Evolutionary conservation across 2,797 vertebrate species (phyloP).

Genomic region (Tiaroga cobitis): DNA sequence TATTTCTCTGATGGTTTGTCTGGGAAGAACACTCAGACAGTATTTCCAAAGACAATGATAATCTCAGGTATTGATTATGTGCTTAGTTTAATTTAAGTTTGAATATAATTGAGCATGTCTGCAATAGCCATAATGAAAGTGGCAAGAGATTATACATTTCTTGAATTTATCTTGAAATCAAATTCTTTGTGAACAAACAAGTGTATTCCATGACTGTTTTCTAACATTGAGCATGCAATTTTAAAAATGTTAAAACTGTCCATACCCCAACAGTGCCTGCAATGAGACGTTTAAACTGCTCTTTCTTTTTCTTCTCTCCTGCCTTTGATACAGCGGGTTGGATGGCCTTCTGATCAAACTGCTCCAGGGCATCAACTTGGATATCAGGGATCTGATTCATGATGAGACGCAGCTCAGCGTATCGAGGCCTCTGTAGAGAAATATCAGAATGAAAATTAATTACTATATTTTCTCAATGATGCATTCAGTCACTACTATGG

Average conservation of each 20-base stretch:
- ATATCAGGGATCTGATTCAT: conserved; percentile 95
- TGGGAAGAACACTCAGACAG: neutral
- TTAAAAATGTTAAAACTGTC: neutral
- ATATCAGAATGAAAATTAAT: neutral
- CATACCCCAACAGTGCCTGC: conserved; percentile 93
- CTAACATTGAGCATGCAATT: neutral
- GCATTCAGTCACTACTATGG: neutral
- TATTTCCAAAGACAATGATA: neutral
- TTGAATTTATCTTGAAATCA: neutral
- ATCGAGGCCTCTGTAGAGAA: conserved; percentile 85
- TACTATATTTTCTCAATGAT: neutral
- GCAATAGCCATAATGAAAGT: neutral
- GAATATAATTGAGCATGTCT: neutral
- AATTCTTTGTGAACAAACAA: neutral
- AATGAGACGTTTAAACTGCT: conserved; percentile 94
- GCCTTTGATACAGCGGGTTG: conserved; percentile 83
- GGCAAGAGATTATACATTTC: neutral
- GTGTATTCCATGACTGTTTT: neutral
- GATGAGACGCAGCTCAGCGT: conserved; percentile 84
- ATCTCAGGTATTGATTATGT: neutral
- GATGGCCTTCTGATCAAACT: conserved; percentile 89
- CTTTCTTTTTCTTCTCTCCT: conserved; percentile 91
- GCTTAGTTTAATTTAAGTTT: neutral
- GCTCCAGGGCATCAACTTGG: conserved; percentile 84
- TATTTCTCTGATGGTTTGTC: neutral